Conservation (phyloP, 2,888 invertebrate genomes). For the Vannuccia rotundouncinata region DNA sequence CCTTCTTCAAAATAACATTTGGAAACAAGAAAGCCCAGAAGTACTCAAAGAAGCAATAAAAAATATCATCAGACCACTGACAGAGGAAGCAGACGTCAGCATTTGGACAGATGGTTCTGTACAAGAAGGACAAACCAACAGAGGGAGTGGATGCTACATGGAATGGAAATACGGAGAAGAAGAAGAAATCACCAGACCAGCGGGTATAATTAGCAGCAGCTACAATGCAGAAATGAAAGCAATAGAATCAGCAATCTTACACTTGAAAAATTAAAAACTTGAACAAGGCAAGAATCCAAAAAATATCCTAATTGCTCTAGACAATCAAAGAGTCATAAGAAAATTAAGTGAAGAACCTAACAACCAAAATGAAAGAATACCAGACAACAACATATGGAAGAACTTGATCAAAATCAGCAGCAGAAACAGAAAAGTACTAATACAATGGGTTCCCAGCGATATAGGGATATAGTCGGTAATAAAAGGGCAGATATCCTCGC, state of each 20-base stretch:
- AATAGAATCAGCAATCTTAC: background rate
- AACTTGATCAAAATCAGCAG: background rate
- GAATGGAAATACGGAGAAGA: slow-evolving; percentile 3
- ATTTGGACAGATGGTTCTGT: slow-evolving; percentile 25
- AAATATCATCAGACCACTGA: background rate
- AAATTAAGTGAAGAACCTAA: background rate
- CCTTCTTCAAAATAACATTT: background rate
- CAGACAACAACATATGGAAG: background rate
- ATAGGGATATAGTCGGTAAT: background rate
- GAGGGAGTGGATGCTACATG: background rate
- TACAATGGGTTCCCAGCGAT: background rate
- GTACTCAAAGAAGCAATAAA: background rate
- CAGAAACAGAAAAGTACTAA: background rate
- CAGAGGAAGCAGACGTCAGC: background rate
- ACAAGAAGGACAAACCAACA: slow-evolving; percentile 4
- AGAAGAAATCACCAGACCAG: background rate
- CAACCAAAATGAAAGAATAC: background rate
- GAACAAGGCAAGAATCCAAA: background rate
- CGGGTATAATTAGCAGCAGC: background rate
- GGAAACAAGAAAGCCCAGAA: background rate
- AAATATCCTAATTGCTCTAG: background rate
- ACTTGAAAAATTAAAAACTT: too few relatives aligned
- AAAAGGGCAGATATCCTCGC: background rate
- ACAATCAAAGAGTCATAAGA: background rate
- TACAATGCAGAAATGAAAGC: slow-evolving; percentile 27